Percentiles rank a stretch among this genome's conserved stretches.
Conservation (phyloP, 1,140 invertebrate species). For the Parapsyche elsis region DNA sequence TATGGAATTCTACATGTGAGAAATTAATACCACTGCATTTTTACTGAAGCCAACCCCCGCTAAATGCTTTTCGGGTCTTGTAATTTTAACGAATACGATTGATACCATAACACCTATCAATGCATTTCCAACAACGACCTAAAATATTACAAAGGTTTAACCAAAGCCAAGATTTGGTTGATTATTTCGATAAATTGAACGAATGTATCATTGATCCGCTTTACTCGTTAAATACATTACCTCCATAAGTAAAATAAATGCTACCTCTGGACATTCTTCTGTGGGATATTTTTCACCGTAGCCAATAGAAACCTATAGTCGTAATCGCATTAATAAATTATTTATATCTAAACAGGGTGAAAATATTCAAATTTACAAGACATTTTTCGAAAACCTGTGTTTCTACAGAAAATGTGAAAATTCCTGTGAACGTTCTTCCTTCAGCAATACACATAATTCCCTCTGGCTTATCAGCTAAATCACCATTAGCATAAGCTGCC, state of each 20-base stretch:
- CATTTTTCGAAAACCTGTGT: slow-evolving; percentile 60
- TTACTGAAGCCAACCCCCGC: slow-evolving; percentile 67
- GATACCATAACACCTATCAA: slow-evolving; percentile 66
- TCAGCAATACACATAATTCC: slow-evolving; percentile 60
- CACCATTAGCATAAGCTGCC: slow-evolving; percentile 63
- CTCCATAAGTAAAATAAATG: slow-evolving; percentile 70
- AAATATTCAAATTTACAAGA: too few species aligned
- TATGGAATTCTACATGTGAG: too few species aligned
- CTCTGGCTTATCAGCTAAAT: slow-evolving; percentile 60
- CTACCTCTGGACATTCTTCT: slow-evolving; percentile 80
- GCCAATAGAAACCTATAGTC: slow-evolving; percentile 67
- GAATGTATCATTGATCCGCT: neutral
- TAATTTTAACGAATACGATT: slow-evolving; percentile 68
- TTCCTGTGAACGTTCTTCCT: slow-evolving; percentile 62
- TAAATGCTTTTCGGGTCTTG: slow-evolving; percentile 62
- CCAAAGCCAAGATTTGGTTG: neutral
- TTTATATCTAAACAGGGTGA: too few species aligned
- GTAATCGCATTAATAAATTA: neutral
- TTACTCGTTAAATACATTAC: slow-evolving; percentile 27
- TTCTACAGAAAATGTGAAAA: slow-evolving; percentile 68
- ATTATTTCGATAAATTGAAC: neutral
- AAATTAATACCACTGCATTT: slow-evolving; percentile 64
- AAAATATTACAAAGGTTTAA: slow-evolving; percentile 57
- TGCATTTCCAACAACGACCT: slow-evolving; percentile 65
- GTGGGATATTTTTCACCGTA: slow-evolving; percentile 78